Base-by-base conservation (phyloP, 2,888 invertebrate genomes). In the Ophion costatus region DNA sequence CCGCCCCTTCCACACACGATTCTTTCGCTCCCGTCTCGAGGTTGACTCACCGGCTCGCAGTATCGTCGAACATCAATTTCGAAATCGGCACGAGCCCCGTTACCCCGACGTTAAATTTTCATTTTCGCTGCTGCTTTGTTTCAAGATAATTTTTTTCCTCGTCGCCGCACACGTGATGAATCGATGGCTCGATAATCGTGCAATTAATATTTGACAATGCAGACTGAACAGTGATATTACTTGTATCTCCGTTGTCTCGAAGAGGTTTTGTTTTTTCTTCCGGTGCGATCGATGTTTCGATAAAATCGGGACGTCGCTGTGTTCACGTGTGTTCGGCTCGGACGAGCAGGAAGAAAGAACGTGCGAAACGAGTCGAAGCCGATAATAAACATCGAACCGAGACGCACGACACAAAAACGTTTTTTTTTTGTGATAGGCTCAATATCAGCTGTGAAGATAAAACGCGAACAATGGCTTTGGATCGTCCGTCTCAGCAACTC, bases 401-500 rank as follows among this genome's bases (percentile, higher is more conserved):
- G 10, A 66, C 38, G 38, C 20, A 9, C 22, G 59, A 59, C 59
- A 59, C 59, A 22, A 59, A 22, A 3, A 22, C 22, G 20, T 14
- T 24, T 11, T 24, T 22, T 22, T 61, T 61, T 59, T 42, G 22
- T 14, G 22, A 45, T n/a, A 42, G 10, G 10, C 6, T 51, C 51
- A 17, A 3, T 14, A 66, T 42, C 66, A 20, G 24, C 5, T 6
- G 42, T 45, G 29, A 38, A 73, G 22, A 20, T 20, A 17, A 14
- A 59, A 73, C 10, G 11, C 33, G 20, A 38, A 59, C 33, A 38
- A 29, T 24, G 45, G n/a, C 71, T 10, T 11, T 33, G 71, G 71
- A 71, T 73, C 57, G 10, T 22, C 59, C 22, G 33, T 73, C 10
- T 73, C 20, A 56, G 20, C 33, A 73, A 20, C 71, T 73, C 38